Evolutionary conservation across 2,888 invertebrate genomes (phyloP).

Genomic region (Polyommatus iphigenia): DNA sequence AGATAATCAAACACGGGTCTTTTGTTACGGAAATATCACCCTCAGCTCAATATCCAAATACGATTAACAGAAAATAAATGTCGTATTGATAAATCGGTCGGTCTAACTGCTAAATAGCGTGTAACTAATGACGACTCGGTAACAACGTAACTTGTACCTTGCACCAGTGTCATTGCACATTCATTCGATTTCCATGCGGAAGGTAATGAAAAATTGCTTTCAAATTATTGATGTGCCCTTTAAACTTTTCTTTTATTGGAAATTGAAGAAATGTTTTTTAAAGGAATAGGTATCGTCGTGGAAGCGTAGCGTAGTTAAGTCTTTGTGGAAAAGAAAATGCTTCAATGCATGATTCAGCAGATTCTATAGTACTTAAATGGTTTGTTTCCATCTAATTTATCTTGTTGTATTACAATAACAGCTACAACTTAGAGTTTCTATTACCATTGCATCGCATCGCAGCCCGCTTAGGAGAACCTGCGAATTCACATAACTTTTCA

Average conservation of each 20-base stretch:
- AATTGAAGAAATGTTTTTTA: slow-evolving; percentile 10
- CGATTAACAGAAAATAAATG: slow-evolving; percentile 75
- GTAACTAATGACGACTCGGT: slow-evolving; percentile 62
- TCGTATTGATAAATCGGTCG: slow-evolving; percentile 73
- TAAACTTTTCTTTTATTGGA: not conserved
- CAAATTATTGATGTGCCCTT: slow-evolving; percentile 14
- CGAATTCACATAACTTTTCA: too few relatives aligned
- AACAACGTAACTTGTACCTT: slow-evolving; percentile 49
- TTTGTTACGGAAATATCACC: slow-evolving; percentile 33
- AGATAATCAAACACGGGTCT: slow-evolving; percentile 22
- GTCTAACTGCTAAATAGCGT: slow-evolving; percentile 78
- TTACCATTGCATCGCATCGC: not conserved
- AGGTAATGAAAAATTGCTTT: slow-evolving; percentile 12
- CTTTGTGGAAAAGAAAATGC: not conserved
- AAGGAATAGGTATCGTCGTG: not conserved
- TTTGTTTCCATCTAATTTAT: not conserved
- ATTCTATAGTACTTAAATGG: not conserved
- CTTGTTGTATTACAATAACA: not conserved
- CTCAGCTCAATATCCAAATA: slow-evolving; percentile 53
- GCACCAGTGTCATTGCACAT: slow-evolving; percentile 43
- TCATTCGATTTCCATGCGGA: slow-evolving; percentile 15
- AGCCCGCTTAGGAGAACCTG: too few relatives aligned
- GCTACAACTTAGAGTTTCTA: not conserved
- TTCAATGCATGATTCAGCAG: not conserved
- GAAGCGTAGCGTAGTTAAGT: not conserved